Evolutionary conservation across 2,113 vertebrate species (phyloP), one percentile per base, ranked within the genome.

Genomic region (Bubo scandiacus): DNA sequence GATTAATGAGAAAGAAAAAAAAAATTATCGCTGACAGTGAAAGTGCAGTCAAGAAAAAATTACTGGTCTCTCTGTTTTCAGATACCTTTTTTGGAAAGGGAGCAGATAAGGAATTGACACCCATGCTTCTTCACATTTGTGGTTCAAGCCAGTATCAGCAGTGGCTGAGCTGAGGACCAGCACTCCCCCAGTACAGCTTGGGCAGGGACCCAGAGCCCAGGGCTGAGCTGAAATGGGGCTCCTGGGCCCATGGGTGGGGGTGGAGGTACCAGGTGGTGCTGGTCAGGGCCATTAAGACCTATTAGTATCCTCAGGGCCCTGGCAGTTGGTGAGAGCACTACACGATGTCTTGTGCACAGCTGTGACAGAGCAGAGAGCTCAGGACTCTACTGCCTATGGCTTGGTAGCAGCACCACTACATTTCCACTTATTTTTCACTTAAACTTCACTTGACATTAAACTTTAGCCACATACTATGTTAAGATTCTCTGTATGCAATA

Each of bases 331-430:
- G 87, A 43, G 58, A 66, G 52, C 36, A 8, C 52, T 45, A 45
- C 40, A 22, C 3, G 2, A 32, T 1, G 0, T 32, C 84, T 57
- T 70, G 80, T 21, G n/a, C 43, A 18, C 13, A 19, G 38, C 51
- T 59, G 5, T 8, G 63, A 6, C 25, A 59, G 66, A 59, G 66
- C 88, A 59, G 66, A 34, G 54, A 45, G 61, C 85, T 82, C 92
- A 7, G 16, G 15, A 5, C 54, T 5, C 3, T 21, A 3, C 43
- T 65, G 52, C 21, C 54, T 6, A 1, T 1, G 2, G 23, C 47
- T 57, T 45, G 51, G 54, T 36, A 52, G 49, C 38, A 36, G 23
- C 51, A 63, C 65, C n/a, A 6, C 30, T 6, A 4, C 15, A 1
- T 27, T 55, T 32, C 21, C 26, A 5, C 30, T 29, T 43, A 3